Percentiles rank a stretch among this genome's conserved stretches.
These are phyloP conservation scores for Drosophila glabriapex DNA, from an alignment of 2,888 invertebrate species.

Conservation along the genomic window DNA sequence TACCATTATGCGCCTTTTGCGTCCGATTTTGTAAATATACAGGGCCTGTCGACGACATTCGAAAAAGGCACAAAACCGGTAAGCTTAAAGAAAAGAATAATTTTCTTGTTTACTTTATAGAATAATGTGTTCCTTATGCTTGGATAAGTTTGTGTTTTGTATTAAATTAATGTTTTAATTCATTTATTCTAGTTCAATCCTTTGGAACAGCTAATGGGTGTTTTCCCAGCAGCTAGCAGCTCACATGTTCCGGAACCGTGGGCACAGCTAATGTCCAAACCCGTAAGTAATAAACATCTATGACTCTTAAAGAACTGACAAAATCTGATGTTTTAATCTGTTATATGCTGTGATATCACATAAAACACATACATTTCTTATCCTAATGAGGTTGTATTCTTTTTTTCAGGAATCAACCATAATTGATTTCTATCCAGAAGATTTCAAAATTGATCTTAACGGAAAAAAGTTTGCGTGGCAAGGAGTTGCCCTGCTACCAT, in stretches of 20 bases:
- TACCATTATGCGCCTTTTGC: constrained; percentile 99
- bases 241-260: constrained; percentile 97
- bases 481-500: constrained; percentile 98
- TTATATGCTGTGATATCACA: background rate
- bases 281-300: constrained; percentile 87
- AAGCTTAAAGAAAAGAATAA: constrained; percentile 76
- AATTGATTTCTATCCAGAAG: constrained; percentile 99
- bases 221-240: constrained; percentile 98
- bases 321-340: background rate
- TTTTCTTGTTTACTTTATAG: background rate
- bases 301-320: background rate
- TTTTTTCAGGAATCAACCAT: constrained; percentile 92
- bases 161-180: background rate
- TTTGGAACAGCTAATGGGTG: constrained; percentile 99
- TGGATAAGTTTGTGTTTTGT: background rate
- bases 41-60: constrained; percentile 94
- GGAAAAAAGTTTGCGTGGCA: constrained; percentile 99
- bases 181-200: constrained; percentile 92
- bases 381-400: background rate
- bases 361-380: background rate
- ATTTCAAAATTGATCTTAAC: constrained; percentile 99
- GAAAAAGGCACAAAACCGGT: constrained; percentile 95
- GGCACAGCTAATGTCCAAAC: constrained; percentile 96
- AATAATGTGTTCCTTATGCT: background rate
- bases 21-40: constrained; percentile 97